Base-by-base conservation (phyloP, 1,140 invertebrate genomes). In the Lordiphosa clarofinis region DNA sequence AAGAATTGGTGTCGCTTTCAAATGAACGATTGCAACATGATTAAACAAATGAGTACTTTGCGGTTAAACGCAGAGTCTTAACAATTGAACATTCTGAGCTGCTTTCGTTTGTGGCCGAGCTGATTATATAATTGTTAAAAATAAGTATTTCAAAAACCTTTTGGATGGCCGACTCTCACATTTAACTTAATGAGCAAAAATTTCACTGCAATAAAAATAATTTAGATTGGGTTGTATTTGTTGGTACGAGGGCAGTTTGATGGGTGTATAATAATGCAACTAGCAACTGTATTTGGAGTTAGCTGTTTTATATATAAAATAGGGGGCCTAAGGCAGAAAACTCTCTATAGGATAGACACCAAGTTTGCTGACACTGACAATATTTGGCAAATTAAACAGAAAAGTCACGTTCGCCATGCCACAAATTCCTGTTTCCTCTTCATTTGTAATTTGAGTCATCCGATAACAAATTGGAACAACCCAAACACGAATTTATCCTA, bases 171-270 rank as follows among this genome's bases (percentile, higher is more conserved):
- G 64, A 46, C 76, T 81, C 76, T 82, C 76, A 82, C 72, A 82
- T 56, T 61, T 9, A 58, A 36, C 47, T 82, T 82, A 84, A 82
- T 82, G 76, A 84, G 74, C 62, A 58, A 57, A 82, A 81, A 81
- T 82, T 82, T 82, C 76, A 82, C 76, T 82, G 59, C 59, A 62
- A 84, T 82, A 82, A 82, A 81, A 76, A 49, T 56, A 62, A 55
- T 82, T 81, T 67, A 72, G 56, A 62, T 56, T 73, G 53, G 73
- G 42, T 70, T 57, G 62, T 64, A 68, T 64, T 53, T 56, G 46
- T 54, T 71, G 44, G 24, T 7, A 7, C 24, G 24, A 28, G 24
- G 36, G 48, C 31, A 8, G 10, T 47, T 62, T 42, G 37, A 46
- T 21, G 21, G 15, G 15, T 15, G 15, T 15, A 15, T 3, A 15